Evolutionary conservation across 2,113 vertebrate species (phyloP).

Genomic region (Mormyrus lacerda): DNA sequence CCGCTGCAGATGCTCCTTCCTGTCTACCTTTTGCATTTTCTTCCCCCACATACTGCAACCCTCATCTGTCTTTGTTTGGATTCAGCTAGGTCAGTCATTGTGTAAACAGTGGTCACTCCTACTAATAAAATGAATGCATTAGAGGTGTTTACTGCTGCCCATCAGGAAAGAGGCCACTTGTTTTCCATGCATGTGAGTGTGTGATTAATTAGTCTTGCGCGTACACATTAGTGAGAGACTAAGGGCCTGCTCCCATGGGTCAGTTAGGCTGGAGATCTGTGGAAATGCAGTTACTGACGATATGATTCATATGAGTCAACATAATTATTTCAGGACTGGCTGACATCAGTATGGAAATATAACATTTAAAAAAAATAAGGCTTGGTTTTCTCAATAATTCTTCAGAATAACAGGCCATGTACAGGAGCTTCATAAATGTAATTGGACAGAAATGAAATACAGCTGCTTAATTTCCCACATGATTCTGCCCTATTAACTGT

Average conservation of each 20-base stretch:
- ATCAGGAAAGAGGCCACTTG: background rate
- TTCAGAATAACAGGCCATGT: background rate
- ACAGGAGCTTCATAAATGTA: background rate
- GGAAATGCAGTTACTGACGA: background rate
- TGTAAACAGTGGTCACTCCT: background rate
- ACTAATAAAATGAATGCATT: background rate
- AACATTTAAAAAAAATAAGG: background rate
- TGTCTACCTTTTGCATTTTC: background rate
- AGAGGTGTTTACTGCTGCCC: background rate
- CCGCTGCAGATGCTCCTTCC: background rate
- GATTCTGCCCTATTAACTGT: background rate
- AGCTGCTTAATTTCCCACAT: background rate
- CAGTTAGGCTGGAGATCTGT: background rate
- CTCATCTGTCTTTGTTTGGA: background rate
- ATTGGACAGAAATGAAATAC: background rate
- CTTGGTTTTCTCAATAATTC: background rate
- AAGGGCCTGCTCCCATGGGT: background rate
- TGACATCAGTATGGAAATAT: background rate
- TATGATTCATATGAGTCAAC: background rate
- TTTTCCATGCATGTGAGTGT: background rate
- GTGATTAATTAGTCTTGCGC: background rate
- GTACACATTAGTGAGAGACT: background rate
- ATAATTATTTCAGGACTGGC: background rate
- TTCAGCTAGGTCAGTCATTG: background rate
- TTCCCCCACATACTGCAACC: background rate